Evolutionary conservation across 2,113 vertebrate genomes (phyloP).

Genomic region (Lepisosteus oculatus): DNA sequence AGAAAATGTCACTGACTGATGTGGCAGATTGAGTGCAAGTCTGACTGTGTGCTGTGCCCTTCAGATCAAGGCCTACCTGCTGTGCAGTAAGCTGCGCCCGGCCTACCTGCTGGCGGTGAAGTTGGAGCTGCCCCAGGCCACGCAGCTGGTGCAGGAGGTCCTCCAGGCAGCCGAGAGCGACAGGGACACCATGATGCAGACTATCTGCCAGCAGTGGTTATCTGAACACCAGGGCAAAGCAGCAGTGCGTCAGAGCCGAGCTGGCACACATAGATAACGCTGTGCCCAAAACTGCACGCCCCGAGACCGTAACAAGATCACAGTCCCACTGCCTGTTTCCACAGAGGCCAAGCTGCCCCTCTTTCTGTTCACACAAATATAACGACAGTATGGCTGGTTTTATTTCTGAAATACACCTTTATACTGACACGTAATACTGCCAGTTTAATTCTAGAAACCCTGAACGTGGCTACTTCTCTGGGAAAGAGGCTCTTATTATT

Average conservation of each 20-base stretch:
- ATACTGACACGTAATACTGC: no score
- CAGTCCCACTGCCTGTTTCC: no score
- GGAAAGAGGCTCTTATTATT: no score
- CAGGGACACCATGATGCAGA: constrained; percentile 78
- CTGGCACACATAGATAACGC: neutral
- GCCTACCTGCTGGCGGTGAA: constrained; percentile 91
- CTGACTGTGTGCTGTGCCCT: neutral
- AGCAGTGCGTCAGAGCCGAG: constrained; percentile 44
- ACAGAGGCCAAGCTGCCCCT: no score
- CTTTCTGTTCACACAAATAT: no score
- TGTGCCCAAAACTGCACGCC: neutral
- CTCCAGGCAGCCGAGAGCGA: constrained; percentile 71
- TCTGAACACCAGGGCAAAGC: constrained; percentile 68
- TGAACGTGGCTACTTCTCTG: no score
- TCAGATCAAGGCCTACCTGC: constrained; percentile 87
- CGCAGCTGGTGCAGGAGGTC: constrained; percentile 81
- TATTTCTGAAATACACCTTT: no score
- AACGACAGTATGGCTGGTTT: no score
- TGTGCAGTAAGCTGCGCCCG: constrained; percentile 84
- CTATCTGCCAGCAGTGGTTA: constrained; percentile 93
- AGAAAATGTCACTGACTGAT: no score
- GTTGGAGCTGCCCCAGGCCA: constrained; percentile 72
- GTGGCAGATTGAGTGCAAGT: no score
- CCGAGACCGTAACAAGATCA: no score
- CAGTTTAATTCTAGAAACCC: no score